Conservation (phyloP, 2,797 vertebrate species). For the Trachurus trachurus region DNA sequence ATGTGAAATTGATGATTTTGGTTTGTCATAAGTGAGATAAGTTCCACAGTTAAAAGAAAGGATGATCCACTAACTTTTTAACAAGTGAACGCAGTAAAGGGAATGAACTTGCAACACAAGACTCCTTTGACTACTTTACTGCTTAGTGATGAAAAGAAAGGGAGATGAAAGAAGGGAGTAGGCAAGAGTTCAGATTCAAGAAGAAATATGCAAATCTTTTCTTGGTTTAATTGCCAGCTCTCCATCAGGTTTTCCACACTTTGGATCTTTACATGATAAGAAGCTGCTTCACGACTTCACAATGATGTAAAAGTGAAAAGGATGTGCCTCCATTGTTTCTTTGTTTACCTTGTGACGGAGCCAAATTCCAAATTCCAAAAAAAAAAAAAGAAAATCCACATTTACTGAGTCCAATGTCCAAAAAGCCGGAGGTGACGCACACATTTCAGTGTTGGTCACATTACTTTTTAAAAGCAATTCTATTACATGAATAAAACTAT, state of each 20-base stretch:
- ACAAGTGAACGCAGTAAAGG: conserved; percentile 19
- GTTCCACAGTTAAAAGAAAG: background rate
- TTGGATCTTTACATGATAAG: conserved; percentile 5
- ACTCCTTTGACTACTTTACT: conserved; percentile 30
- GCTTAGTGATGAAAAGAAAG: conserved; percentile 53
- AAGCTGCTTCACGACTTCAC: background rate
- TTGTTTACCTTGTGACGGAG: background rate
- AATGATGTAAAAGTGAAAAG: background rate
- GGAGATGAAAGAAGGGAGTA: conserved; percentile 40
- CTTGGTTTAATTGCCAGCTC: conserved; percentile 37
- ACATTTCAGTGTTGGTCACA: background rate
- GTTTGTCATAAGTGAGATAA: background rate
- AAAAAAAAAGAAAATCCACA: background rate
- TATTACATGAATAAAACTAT: background rate
- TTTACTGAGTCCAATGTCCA: background rate
- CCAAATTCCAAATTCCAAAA: background rate
- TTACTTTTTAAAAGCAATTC: background rate
- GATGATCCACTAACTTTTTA: conserved; percentile 1
- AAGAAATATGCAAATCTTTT: conserved; percentile 26
- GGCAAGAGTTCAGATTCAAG: conserved; percentile 31
- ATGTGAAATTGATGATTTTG: background rate
- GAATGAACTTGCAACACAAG: conserved; percentile 17
- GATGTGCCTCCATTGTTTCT: background rate
- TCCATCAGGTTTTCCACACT: conserved; percentile 17
- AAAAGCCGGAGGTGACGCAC: conserved; percentile 6